Percentiles rank a stretch among this genome's conserved stretches.
These are phyloP conservation scores for Stomatorhinus ivindoensis DNA, from an alignment of 2,113 vertebrate genomes.

Conservation along the genomic window DNA sequence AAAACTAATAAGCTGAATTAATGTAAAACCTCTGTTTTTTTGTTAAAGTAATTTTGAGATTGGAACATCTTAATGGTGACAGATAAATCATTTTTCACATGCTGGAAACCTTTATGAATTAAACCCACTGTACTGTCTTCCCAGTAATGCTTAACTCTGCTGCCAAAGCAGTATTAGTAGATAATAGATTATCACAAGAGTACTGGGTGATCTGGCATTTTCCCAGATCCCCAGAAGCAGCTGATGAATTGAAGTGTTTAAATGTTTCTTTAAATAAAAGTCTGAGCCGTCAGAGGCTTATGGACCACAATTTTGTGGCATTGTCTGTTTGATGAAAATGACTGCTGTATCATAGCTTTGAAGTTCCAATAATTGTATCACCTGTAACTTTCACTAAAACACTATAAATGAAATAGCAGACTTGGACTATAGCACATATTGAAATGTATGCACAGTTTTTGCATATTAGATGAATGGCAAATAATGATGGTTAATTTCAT, in stretches of 20 bases:
- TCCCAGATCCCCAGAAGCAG: not conserved
- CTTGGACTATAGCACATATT: not conserved
- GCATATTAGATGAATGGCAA: too few species aligned
- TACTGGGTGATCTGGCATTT: not conserved
- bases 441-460: not conserved
- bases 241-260: slow-evolving; percentile 16
- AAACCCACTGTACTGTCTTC: not conserved
- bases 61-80: not conserved
- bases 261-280: slow-evolving; percentile 17
- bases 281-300: not conserved
- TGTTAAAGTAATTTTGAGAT: not conserved
- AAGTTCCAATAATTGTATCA: slow-evolving; percentile 19
- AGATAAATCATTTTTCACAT: not conserved
- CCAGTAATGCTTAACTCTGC: not conserved
- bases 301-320: not conserved
- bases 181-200: not conserved
- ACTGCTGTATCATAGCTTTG: slow-evolving; percentile 26
- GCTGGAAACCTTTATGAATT: not conserved
- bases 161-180: not conserved
- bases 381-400: not conserved
- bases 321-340: slow-evolving; percentile 28
- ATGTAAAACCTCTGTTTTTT: not conserved
- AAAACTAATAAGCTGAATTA: not conserved
- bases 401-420: not conserved
- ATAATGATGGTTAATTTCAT: not conserved